phyloP scores from a whole-genome alignment of 2,797 vertebrate species.

The Typhlichthys eigenmanni region DNA sequence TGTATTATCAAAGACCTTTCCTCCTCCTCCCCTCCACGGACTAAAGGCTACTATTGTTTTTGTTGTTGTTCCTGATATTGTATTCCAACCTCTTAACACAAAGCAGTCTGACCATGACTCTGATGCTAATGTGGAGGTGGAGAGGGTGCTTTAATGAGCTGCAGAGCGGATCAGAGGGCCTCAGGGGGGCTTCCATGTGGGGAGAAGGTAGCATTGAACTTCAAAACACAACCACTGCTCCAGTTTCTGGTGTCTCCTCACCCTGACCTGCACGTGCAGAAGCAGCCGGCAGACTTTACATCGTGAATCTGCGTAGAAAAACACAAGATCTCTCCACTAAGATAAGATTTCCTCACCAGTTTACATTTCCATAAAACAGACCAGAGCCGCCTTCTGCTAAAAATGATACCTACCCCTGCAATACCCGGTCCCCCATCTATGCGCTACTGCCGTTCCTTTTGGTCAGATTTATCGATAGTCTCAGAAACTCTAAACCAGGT shows the following conservation, averaged over 20 bases:
- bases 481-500: conserved; percentile 31
- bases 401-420: neutral
- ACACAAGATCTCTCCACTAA: conserved; percentile 3
- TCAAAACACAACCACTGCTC: conserved; percentile 71
- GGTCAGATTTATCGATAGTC: conserved; percentile 20
- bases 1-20: conserved; percentile 73
- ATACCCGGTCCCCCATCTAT: neutral
- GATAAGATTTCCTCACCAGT: neutral
- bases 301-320: conserved; percentile 30
- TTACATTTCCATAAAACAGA: neutral
- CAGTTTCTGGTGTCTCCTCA: conserved; percentile 52
- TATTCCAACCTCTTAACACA: conserved; percentile 75
- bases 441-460: neutral
- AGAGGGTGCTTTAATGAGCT: conserved; percentile 78
- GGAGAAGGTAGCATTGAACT: conserved; percentile 74
- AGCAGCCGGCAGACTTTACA: conserved; percentile 31
- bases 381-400: neutral
- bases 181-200: conserved; percentile 55
- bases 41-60: conserved; percentile 84
- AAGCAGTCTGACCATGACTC: conserved; percentile 85
- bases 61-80: conserved; percentile 83
- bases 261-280: conserved; percentile 60
- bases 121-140: conserved; percentile 78
- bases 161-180: conserved; percentile 72
- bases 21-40: conserved; percentile 74